A percentile compares a stretch with the other conserved stretches of the same genome.
phyloP scores from a whole-genome alignment of 2,113 vertebrate genomes.

The Corythaixoides concolor region DNA sequence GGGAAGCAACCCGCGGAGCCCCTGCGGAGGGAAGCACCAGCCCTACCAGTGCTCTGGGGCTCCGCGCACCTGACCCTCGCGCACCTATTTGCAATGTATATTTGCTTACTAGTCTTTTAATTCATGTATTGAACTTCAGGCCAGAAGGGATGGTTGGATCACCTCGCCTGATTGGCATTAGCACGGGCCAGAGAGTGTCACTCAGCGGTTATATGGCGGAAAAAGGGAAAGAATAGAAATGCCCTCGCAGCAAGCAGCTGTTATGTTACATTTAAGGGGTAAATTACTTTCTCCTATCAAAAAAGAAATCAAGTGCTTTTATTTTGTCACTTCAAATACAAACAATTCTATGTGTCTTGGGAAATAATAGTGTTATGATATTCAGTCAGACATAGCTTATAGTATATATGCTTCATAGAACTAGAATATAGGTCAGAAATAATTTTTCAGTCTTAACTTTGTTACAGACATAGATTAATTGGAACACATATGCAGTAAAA shows the following conservation, averaged over 20 bases:
- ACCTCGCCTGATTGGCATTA: not conserved
- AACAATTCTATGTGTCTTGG: slow-evolving; percentile 29
- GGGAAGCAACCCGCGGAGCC: accelerated
- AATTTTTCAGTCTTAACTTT: slow-evolving; percentile 57
- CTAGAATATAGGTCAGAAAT: slow-evolving; percentile 60
- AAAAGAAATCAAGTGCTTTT: slow-evolving; percentile 33
- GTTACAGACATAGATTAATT: slow-evolving; percentile 68
- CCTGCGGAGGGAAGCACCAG: not conserved
- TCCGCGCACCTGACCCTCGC: not conserved
- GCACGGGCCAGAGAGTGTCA: not conserved
- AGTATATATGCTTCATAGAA: slow-evolving; percentile 56
- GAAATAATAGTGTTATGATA: slow-evolving; percentile 30
- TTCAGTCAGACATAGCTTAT: slow-evolving; percentile 46
- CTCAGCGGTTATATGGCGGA: not conserved
- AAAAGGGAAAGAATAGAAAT: slow-evolving; percentile 43
- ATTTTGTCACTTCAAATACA: slow-evolving; percentile 48
- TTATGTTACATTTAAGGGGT: slow-evolving; percentile 50
- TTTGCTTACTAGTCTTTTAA: slow-evolving; percentile 20
- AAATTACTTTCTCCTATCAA: slow-evolving; percentile 54
- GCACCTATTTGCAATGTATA: not conserved
- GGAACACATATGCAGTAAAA: slow-evolving; percentile 64
- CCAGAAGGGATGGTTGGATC: not conserved
- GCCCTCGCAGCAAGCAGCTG: slow-evolving; percentile 35
- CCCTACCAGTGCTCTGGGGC: not conserved
- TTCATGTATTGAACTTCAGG: not conserved